Evolutionary conservation across 2,113 vertebrate genomes (phyloP), one percentile per base, ranked within the genome.

Genomic region (Saimiri boliviensis): DNA sequence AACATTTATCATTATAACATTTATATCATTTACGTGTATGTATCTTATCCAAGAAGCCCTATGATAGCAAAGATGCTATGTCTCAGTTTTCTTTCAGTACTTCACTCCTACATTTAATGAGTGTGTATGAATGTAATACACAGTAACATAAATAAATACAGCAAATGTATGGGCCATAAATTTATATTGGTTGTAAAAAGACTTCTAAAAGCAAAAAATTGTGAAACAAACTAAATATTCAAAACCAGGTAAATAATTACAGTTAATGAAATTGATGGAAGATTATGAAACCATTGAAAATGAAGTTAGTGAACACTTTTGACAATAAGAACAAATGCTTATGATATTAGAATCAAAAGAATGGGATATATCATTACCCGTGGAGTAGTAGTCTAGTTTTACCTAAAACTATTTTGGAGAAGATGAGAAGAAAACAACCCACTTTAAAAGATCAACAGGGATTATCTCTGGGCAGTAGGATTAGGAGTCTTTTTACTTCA

Each of bases 401-500:
- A 77, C 25, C 88, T 87, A 54, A 60, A 84, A 84, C 14, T 45
- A 3, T 25, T 90, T 45, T 90, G 27, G 54, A 87, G 12, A 91
- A 49, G 21, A 93, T 77, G 6, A 89, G n/a, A 80, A 94, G 68
- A 66, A 96, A 89, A 70, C 8, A 80, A 96, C 97, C 11, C 42
- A 87, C 79, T 74, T 86, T 21, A 85, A 96, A 88, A 86, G 32
- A 96, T 86, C 83, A 89, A 84, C 5, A 89, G 8, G 8, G 56
- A 86, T 97, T 95, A 84, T 42, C 52, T 84, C 74, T 73, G 12
- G 6, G 32, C 42, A 70, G 12, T 54, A 66, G 60, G 25, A 83
- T 70, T 86, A 80, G 56, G n/a, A 52, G 13, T 58, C 37, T 32
- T 74, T 73, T 96, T 79, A 70, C 47, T 76, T 76, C 74, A 80